Evolutionary conservation across 2,888 invertebrate species (phyloP).

Genomic region (Epinotia brunnichana): DNA sequence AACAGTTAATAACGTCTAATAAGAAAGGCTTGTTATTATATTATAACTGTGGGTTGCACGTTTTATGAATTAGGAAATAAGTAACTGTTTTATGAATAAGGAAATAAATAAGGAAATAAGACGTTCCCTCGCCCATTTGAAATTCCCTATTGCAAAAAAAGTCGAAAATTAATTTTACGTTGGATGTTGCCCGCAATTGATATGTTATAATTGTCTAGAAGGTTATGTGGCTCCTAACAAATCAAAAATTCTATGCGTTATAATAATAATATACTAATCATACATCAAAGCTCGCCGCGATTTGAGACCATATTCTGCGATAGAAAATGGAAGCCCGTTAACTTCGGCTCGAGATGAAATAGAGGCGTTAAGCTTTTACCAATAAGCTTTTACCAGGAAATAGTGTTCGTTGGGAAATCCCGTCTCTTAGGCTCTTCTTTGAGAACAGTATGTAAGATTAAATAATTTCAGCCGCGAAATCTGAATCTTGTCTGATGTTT

Average conservation of each 20-base stretch:
- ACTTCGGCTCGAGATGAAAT: slow-evolving; percentile 15
- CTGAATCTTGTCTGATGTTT: too few species aligned
- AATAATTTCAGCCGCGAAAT: not conserved
- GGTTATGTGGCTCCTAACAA: not conserved
- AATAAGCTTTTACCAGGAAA: slow-evolving; percentile 7
- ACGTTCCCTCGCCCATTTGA: too few species aligned
- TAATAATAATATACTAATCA: not conserved
- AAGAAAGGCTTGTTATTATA: too few species aligned
- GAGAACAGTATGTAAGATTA: not conserved
- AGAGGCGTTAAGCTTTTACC: slow-evolving; percentile 26
- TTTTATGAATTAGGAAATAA: too few species aligned
- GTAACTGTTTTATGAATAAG: too few species aligned
- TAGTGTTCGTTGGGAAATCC: not conserved
- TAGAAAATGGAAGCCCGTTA: slow-evolving; percentile 23
- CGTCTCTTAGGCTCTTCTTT: not conserved
- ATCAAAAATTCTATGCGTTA: not conserved
- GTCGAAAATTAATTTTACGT: too few species aligned
- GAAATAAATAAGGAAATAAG: too few species aligned
- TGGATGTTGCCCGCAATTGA: too few species aligned
- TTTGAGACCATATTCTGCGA: slow-evolving; percentile 9
- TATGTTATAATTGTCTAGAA: not conserved
- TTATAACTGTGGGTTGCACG: too few species aligned
- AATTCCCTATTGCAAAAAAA: too few species aligned
- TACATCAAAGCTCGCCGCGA: not conserved
- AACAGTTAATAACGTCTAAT: too few species aligned